Conservation (phyloP, 2,797 vertebrate species). For the Echiichthys vipera region DNA sequence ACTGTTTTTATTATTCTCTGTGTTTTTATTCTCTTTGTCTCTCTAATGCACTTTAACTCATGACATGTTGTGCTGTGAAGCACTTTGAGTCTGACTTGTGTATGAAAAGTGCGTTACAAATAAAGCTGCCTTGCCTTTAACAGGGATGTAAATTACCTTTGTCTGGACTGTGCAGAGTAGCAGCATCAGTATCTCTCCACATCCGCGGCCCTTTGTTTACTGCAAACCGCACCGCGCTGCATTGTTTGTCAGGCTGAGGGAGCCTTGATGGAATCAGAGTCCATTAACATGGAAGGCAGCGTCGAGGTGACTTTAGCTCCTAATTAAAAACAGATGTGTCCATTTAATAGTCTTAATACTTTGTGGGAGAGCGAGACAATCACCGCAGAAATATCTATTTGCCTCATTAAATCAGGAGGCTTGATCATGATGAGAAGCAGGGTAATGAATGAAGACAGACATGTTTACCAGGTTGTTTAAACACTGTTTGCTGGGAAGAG, state of each 20-base stretch:
- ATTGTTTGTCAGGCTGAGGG: slow-evolving; percentile 74
- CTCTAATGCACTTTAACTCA: too few species aligned
- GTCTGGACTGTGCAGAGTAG: slow-evolving; percentile 4
- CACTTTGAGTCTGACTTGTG: too few species aligned
- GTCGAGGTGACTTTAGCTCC: slow-evolving; percentile 88
- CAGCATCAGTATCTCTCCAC: slow-evolving; percentile 8
- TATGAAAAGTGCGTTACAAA: too few species aligned
- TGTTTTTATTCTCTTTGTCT: too few species aligned
- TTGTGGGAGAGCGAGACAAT: slow-evolving; percentile 88
- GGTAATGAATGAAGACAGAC: slow-evolving; percentile 89
- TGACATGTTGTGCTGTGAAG: too few species aligned
- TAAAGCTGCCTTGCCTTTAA: too few species aligned
- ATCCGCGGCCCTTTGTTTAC: slow-evolving; percentile 71
- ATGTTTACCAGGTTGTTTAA: slow-evolving; percentile 87
- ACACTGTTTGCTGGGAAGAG: slow-evolving; percentile 80
- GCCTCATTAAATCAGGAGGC: slow-evolving; percentile 88
- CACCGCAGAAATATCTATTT: slow-evolving; percentile 88
- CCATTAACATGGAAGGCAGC: slow-evolving; percentile 88
- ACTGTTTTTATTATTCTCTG: too few species aligned
- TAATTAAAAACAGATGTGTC: slow-evolving; percentile 92
- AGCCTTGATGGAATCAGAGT: slow-evolving; percentile 82
- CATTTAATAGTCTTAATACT: slow-evolving; percentile 92
- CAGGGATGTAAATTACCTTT: slow-evolving; percentile 2
- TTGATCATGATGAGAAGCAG: slow-evolving; percentile 86
- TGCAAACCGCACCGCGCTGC: slow-evolving; percentile 36